phyloP scores from a whole-genome alignment of 1,140 invertebrate genomes.

The Bemisia tabaci region DNA sequence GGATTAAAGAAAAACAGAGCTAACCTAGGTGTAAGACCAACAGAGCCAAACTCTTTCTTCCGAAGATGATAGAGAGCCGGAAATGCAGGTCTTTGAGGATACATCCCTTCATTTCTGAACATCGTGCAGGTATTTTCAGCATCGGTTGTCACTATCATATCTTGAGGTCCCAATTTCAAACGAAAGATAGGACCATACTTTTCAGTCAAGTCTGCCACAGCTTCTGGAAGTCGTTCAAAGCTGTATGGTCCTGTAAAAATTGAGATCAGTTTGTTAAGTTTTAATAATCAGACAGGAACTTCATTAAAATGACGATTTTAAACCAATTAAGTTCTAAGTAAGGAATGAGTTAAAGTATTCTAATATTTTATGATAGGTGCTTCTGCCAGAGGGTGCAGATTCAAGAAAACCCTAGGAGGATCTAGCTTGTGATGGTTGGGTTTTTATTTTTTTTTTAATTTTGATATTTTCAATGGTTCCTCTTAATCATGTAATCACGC shows the following conservation, averaged over 20 bases:
- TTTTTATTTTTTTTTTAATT: no score
- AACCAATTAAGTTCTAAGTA: no score
- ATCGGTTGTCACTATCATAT: slow-evolving; percentile 27
- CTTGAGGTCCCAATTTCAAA: slow-evolving; percentile 24
- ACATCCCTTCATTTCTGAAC: slow-evolving; percentile 27
- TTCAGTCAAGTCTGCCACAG: slow-evolving; percentile 25
- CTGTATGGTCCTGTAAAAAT: slow-evolving; percentile 25
- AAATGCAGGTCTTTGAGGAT: slow-evolving; percentile 27
- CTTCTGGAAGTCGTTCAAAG: slow-evolving; percentile 28
- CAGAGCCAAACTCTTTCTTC: slow-evolving; percentile 25
- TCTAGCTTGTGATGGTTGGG: no score
- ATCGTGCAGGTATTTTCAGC: slow-evolving; percentile 27
- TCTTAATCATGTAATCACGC: no score
- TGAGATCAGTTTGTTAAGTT: slow-evolving; percentile 6
- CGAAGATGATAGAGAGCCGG: slow-evolving; percentile 27
- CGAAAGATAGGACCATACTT: slow-evolving; percentile 28
- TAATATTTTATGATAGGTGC: no score
- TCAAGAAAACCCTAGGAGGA: no score
- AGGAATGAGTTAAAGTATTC: no score
- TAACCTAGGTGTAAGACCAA: slow-evolving; percentile 29
- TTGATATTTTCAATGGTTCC: no score
- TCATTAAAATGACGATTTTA: no score
- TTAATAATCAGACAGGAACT: no score
- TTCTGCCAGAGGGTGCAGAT: no score
- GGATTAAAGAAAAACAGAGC: no score